These are phyloP conservation scores for Heterotilapia buettikoferi DNA, from an alignment of 2,113 vertebrate genomes.

Conservation along the genomic window DNA sequence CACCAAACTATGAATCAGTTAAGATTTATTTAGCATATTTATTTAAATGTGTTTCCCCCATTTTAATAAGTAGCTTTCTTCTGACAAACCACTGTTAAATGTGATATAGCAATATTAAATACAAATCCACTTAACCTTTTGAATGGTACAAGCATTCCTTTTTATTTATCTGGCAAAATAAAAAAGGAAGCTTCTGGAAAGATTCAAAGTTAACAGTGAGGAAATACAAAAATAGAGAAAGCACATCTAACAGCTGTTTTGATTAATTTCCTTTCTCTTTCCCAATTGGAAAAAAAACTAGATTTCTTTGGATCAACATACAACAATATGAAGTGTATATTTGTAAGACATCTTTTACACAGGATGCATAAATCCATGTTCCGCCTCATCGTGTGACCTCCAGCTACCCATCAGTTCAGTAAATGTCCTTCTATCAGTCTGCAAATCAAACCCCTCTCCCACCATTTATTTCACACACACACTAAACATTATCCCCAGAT, in stretches of 20 bases:
- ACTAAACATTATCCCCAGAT: slow-evolving; percentile 18
- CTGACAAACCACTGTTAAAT: background rate
- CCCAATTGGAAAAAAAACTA: slow-evolving; percentile 47
- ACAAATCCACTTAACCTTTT: background rate
- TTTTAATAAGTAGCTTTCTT: background rate
- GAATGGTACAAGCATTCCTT: slow-evolving; percentile 40
- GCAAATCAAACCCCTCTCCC: background rate
- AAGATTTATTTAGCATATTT: background rate
- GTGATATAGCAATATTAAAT: background rate
- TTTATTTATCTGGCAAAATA: slow-evolving; percentile 66
- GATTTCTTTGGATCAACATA: slow-evolving; percentile 67
- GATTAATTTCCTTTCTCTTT: slow-evolving; percentile 48
- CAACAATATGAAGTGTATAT: slow-evolving; percentile 47
- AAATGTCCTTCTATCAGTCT: slow-evolving; percentile 38
- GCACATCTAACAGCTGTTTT: slow-evolving; percentile 55
- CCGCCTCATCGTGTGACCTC: slow-evolving; percentile 19
- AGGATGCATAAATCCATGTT: slow-evolving; percentile 36
- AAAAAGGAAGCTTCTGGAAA: slow-evolving; percentile 62
- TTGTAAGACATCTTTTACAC: slow-evolving; percentile 52
- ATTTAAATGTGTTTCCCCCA: background rate
- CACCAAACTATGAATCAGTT: background rate
- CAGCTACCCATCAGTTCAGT: background rate
- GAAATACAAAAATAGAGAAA: slow-evolving; percentile 76
- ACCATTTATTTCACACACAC: background rate
- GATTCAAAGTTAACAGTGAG: slow-evolving; percentile 50